A percentile compares a stretch with the other conserved stretches of the same genome.
Conservation (phyloP, 2,113 vertebrate species). For the Rhynchopsitta pachyrhyncha region DNA sequence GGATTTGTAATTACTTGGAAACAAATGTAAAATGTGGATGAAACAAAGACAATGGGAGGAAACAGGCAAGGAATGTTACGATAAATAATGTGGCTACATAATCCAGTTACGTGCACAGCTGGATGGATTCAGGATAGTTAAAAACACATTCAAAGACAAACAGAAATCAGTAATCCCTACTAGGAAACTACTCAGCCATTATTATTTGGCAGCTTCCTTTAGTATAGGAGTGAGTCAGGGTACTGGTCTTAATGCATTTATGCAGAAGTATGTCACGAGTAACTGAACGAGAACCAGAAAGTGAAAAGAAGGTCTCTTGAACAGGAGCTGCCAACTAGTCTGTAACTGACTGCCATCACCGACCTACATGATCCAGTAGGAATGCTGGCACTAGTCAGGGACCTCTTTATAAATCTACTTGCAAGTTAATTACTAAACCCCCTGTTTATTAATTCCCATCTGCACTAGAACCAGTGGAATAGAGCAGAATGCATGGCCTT, state of each 20-base stretch:
- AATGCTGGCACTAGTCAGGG: not conserved
- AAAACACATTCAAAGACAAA: not conserved
- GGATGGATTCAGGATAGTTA: not conserved
- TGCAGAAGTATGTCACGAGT: not conserved
- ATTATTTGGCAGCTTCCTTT: slow-evolving; percentile 40
- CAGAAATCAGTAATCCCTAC: not conserved
- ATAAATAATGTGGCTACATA: slow-evolving; percentile 22
- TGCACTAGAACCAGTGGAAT: not conserved
- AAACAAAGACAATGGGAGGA: slow-evolving; percentile 53
- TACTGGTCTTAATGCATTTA: not conserved
- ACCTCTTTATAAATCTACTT: not conserved
- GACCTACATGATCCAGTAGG: not conserved
- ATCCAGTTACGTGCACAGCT: slow-evolving; percentile 8
- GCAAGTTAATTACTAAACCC: not conserved
- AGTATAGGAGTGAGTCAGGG: not conserved
- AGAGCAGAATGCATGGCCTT: not conserved
- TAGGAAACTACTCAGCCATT: slow-evolving; percentile 40
- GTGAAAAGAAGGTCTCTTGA: not conserved
- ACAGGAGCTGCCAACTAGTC: not conserved
- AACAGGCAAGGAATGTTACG: slow-evolving; percentile 18
- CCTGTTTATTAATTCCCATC: not conserved
- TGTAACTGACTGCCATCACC: not conserved
- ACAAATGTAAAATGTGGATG: not conserved
- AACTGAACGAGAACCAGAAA: not conserved
- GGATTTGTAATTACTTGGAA: slow-evolving; percentile 16